Evolutionary conservation across 1,140 invertebrate genomes (phyloP).

Genomic region (Lucilia cuprina): DNA sequence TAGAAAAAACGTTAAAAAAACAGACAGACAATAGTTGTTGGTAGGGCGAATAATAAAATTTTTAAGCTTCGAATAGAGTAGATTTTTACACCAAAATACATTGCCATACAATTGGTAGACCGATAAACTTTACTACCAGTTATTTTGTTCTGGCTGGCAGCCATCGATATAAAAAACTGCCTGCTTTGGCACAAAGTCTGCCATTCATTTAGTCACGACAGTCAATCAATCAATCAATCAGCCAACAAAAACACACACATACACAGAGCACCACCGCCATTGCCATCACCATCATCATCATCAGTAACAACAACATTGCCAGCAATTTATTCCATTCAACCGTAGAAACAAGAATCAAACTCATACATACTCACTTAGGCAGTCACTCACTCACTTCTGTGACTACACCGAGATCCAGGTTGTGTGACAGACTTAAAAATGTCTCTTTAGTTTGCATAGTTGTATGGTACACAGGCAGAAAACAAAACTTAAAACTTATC

Average conservation of each 20-base stretch:
- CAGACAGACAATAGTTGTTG: neutral
- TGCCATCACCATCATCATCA: neutral
- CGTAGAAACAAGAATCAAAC: neutral
- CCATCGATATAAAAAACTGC: neutral
- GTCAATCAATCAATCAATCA: conserved; percentile 22
- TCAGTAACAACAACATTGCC: neutral
- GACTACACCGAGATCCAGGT: neutral
- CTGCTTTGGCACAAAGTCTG: neutral
- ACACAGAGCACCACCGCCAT: no score
- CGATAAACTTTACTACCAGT: neutral
- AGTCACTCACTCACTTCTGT: neutral
- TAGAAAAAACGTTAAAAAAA: neutral
- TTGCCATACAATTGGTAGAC: neutral
- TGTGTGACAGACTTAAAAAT: neutral
- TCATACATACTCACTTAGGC: neutral
- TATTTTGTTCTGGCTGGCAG: neutral
- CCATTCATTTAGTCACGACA: conserved; percentile 23
- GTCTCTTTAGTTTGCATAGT: neutral
- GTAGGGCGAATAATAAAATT: neutral
- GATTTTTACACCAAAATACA: neutral
- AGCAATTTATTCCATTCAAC: neutral
- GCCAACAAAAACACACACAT: neutral
- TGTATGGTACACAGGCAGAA: neutral
- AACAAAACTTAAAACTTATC: neutral
- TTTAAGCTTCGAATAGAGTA: neutral